Base-by-base conservation (phyloP, 2,888 invertebrate species). In the Cyclophora punctaria region DNA sequence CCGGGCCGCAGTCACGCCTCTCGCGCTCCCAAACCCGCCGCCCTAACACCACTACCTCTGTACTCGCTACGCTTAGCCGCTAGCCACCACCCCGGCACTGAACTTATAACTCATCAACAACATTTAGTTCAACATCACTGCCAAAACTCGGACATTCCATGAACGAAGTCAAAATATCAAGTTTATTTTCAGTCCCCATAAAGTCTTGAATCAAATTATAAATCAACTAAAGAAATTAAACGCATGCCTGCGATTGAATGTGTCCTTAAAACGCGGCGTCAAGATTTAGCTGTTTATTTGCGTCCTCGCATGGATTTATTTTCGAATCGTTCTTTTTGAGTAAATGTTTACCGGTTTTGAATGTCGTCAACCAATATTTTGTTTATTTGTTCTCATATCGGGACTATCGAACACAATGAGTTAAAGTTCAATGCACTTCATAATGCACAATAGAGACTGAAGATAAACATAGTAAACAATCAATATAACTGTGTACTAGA, bases 1-100 rank as follows among this genome's bases (percentile, higher is more conserved):
- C 83, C 82, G 72, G 67, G 64, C 69, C 80, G 67, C 71, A 7
- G 33, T 44, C 44, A 7, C 44, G 7, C 20, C 37, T 20, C 37
- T 65, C 63, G 60, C 75, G 66, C 73, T 53, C 62, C 47, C 84
- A 82, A 82, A 82, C 83, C 80, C 81, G 78, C 80, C 61, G 59
- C 62, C 58, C 55, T 55, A 51, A 45, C 56, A 45, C 54, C 52
- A 49, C 49, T 35, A 46, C 5, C 49, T 35, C 35, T 45, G 4
- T 5, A 37, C 37, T 37, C 37, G 37, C 37, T 37, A 37, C 37
- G 37, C 37, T 5, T 5, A 4, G 5, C 37, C 37, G 37, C 5
- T 37, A 37, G 5, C 37, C 37, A 37, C 1, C 37, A 37, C 7
- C 46, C 45, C n/a, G 44, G 50, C 37, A 37, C 37, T 37, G 4